Percentiles rank a stretch among this genome's conserved stretches.
phyloP scores from a whole-genome alignment of 2,888 invertebrate genomes.

The Isotomurus palustris region DNA sequence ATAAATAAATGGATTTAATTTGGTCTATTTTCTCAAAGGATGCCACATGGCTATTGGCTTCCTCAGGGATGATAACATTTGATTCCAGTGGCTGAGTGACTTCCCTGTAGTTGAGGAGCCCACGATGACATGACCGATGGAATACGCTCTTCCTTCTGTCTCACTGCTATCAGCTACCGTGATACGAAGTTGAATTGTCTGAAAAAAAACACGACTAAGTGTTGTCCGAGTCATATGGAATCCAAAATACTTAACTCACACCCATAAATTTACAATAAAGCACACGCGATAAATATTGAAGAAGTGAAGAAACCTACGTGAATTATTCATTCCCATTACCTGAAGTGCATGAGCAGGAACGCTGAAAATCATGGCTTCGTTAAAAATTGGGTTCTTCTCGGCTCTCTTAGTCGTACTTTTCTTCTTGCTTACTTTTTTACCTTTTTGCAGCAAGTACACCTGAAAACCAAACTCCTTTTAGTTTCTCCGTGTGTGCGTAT shows the following conservation, averaged over 20 bases:
- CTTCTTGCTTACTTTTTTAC: slow-evolving; percentile 75
- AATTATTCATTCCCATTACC: slow-evolving; percentile 52
- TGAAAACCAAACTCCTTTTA: slow-evolving; percentile 46
- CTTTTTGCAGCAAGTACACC: slow-evolving; percentile 74
- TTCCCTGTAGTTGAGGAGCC: slow-evolving; percentile 69
- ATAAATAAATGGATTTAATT: too few species aligned
- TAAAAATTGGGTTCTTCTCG: slow-evolving; percentile 72
- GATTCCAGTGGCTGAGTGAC: slow-evolving; percentile 73
- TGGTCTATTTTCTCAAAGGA: slow-evolving; percentile 59
- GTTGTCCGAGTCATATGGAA: background rate
- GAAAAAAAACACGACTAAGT: slow-evolving; percentile 31
- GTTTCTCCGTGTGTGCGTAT: background rate
- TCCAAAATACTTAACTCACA: background rate
- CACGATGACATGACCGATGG: slow-evolving; percentile 75
- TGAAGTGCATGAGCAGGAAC: slow-evolving; percentile 67
- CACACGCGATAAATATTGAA: background rate
- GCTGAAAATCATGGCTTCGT: slow-evolving; percentile 79
- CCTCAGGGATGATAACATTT: slow-evolving; percentile 72
- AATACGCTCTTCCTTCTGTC: slow-evolving; percentile 55
- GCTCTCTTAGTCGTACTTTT: slow-evolving; percentile 70
- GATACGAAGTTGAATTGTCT: slow-evolving; percentile 70
- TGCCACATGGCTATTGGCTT: slow-evolving; percentile 85
- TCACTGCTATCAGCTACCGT: slow-evolving; percentile 54
- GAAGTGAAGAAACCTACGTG: too few species aligned
- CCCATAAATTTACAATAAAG: background rate